Base-by-base conservation (phyloP, 2,888 invertebrate species). In the Maniola hyperantus region DNA sequence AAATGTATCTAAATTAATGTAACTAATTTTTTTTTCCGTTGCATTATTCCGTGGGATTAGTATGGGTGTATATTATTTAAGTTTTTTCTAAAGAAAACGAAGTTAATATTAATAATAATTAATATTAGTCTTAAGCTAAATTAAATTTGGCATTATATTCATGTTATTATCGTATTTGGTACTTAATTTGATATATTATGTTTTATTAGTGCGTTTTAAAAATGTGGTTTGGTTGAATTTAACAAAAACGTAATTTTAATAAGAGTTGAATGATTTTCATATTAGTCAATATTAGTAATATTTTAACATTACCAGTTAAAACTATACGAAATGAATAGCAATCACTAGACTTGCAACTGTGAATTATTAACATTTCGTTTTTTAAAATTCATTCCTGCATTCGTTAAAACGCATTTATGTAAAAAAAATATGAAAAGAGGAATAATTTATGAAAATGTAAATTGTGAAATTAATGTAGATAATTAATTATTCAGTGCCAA, bases 401-500 rank as follows among this genome's bases (percentile, higher is more conserved):
- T 2, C 20, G 33, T 33, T 26, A 20, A 42, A 46, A 46, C 33
- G 33, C 46, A 46, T 34, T 59, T 59, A 33, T 57, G 13, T 57
- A 20, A 11, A 57, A 57, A 55, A 26, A n/a, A 13, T 57, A 26
- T 6, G 33, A 36, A 46, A 44, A 63, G 15, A 18, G 34, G 7
- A 44, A 18, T 51, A 55, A 60, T 59, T 57, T 61, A 51, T 55
- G 34, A 59, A 42, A 39, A 53, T 67, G 64, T 58, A 66, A 58
- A 66, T 61, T 64, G 50, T 64, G 48, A 46, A 67, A 46, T 66
- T 68, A 69, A 65, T 74, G 74, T 73, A 76, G 73, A 70, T 73
- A 51, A 51, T 51, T 73, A 51, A 51, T 51, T 51, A 72, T 60
- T 71, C 73, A 71, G 82, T 81, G 81, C 81, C 81, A 81, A 82